These are phyloP conservation scores for Tryphoninae sp. DNA, from an alignment of 2,888 invertebrate genomes.

Conservation along the genomic window DNA sequence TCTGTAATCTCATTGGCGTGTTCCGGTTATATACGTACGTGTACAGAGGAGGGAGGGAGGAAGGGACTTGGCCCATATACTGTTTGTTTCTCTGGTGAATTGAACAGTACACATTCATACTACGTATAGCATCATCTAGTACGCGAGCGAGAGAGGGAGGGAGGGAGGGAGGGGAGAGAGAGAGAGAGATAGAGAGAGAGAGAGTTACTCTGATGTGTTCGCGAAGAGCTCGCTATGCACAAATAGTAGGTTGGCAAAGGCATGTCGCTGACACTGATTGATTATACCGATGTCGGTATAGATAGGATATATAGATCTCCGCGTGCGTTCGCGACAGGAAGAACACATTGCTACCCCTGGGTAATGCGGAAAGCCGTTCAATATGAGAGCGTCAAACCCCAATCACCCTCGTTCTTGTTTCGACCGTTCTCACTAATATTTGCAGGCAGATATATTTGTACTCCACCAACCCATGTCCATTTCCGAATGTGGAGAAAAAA, in stretches of 20 bases:
- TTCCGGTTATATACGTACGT: too few relatives aligned
- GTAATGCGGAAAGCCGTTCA: constrained; percentile 36
- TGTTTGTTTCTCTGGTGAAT: constrained; percentile 43
- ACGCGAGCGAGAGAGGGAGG: constrained; percentile 32
- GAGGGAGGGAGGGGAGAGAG: not conserved
- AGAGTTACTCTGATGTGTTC: constrained; percentile 53
- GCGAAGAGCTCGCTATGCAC: constrained; percentile 38
- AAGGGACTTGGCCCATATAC: constrained; percentile 15
- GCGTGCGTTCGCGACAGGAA: constrained; percentile 23
- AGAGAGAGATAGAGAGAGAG: not conserved
- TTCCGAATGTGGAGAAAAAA: too few relatives aligned
- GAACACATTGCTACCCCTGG: constrained; percentile 39
- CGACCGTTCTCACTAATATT: constrained; percentile 53
- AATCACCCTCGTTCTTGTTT: constrained; percentile 19
- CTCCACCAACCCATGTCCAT: too few relatives aligned
- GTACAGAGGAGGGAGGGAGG: too few relatives aligned
- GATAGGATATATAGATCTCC: constrained; percentile 29
- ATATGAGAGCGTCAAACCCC: constrained; percentile 47
- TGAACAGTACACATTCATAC: constrained; percentile 11
- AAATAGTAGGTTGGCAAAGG: constrained; percentile 46
- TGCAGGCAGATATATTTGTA: not conserved
- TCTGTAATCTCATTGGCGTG: too few relatives aligned
- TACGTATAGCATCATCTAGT: constrained; percentile 41
- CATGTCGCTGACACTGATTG: constrained; percentile 62
- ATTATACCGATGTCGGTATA: constrained; percentile 56